A percentile compares a stretch with the other conserved stretches of the same genome.
phyloP scores from a whole-genome alignment of 2,113 vertebrate genomes.

The Tetrao urogallus region DNA sequence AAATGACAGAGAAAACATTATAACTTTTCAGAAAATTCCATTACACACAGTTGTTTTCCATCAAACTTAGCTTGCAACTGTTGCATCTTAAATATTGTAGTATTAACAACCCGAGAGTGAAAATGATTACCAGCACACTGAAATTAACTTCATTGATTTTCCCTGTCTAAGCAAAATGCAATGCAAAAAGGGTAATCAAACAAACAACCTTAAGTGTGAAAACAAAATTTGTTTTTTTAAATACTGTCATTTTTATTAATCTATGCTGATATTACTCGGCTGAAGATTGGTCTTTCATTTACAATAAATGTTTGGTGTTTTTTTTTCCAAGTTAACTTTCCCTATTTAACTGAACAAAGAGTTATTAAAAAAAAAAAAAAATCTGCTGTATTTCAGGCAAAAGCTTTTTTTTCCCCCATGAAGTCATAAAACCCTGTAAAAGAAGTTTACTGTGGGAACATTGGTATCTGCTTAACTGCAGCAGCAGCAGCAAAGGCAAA shows the following conservation, averaged over 20 bases:
- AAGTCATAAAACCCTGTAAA: constrained; percentile 41
- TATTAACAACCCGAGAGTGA: neutral
- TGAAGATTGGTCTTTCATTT: constrained; percentile 44
- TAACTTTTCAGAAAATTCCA: neutral
- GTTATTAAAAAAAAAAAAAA: neutral
- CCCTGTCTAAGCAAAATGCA: constrained; percentile 37
- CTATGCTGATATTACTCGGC: neutral
- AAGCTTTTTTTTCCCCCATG: constrained; percentile 42
- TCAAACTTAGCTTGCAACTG: constrained; percentile 19
- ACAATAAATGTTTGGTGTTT: neutral
- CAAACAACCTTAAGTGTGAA: constrained; percentile 37
- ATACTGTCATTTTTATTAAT: constrained; percentile 62
- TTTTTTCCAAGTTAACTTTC: constrained; percentile 3
- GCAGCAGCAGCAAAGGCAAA: neutral
- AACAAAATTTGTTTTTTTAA: constrained; percentile 58
- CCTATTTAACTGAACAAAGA: constrained; percentile 16
- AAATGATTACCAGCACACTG: constrained; percentile 4
- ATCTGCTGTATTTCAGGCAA: constrained; percentile 8
- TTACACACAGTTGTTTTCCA: neutral
- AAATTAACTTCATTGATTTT: constrained; percentile 25
- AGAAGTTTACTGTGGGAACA: constrained; percentile 34
- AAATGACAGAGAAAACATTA: rapidly evolving
- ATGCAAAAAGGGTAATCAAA: constrained; percentile 55
- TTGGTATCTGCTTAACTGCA: constrained; percentile 1
- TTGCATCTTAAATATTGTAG: neutral